Base-by-base conservation (phyloP, 2,797 vertebrate genomes). In the Nyctalus aviator region DNA sequence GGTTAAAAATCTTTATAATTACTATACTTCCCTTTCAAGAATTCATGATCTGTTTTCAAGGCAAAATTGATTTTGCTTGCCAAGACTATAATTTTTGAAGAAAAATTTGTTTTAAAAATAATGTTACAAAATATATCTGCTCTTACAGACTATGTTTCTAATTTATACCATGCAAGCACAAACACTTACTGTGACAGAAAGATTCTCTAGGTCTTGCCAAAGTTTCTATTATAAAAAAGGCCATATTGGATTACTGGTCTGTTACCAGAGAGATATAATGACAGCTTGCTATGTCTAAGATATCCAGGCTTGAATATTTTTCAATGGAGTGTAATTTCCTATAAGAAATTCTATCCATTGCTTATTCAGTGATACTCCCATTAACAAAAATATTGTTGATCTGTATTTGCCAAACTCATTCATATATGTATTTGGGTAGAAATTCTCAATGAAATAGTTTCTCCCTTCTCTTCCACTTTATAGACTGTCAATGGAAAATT, bases 261-360 rank as follows among this genome's bases (percentile, higher is more conserved):
- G 82, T 88, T 96, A 97, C 95, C 94, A 95, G 84, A 97, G 94
- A 97, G 73, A 91, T 86, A 94, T 57, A 96, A 94, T 94, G 94
- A 97, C 94, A 96, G 82, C 90, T 96, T 95, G 94, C 69, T 91
- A 35, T 93, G 93, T 88, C 89, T 86, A 96, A 96, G 89, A 84
- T 94, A 93, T 68, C 88, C 84, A 96, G 57, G 71, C 53, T 89
- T 84, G 66, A 93, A 92, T 96, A 95, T 96, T 96, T 96, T 72
- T 91, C 76, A 97, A 96, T 96, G 94, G 81, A 96, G 72, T 90
- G 93, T 91, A 94, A 96, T 97, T 96, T 97, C 96, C 97, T 97
- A 96, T 87, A 93, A 96, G 95, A 97, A 94, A 97, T 89, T 46
- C 75, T 93, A 97, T 83, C 93, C 57, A 71, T 62, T 95, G 62